These are phyloP conservation scores for Callaeas wilsoni DNA, from an alignment of 2,113 vertebrate species.

Conservation along the genomic window DNA sequence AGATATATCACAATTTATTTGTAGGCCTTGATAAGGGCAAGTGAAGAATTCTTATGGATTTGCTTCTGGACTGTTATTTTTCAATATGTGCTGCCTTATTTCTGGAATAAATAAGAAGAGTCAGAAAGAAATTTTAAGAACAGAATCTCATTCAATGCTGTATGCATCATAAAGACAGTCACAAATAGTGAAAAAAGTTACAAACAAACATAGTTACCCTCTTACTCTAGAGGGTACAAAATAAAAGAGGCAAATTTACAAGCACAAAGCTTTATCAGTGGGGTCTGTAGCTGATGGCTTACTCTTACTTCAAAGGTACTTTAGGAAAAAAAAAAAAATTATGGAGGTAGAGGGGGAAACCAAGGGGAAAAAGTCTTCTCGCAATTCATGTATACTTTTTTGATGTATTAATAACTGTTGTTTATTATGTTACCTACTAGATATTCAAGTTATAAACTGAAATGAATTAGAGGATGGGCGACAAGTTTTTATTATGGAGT, in stretches of 20 bases:
- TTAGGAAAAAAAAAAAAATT: not conserved
- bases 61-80: not conserved
- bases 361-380: not conserved
- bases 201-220: not conserved
- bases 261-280: not conserved
- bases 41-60: not conserved
- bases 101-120: not conserved
- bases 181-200: not conserved
- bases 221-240: not conserved
- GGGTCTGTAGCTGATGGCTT: not conserved
- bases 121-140: not conserved
- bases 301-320: not conserved
- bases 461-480: not conserved
- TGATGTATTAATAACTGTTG: not conserved
- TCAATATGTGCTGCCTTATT: not conserved
- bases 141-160: not conserved
- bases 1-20: not conserved
- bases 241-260: not conserved
- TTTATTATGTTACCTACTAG: not conserved
- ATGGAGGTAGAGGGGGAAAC: rapidly evolving
- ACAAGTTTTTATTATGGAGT: not conserved
- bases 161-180: not conserved
- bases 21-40: not conserved
- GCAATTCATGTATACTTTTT: not conserved
- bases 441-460: not conserved